A percentile compares a stretch with the other conserved stretches of the same genome.
phyloP scores from a whole-genome alignment of 2,888 invertebrate genomes.

The Limnephilus rhombicus region DNA sequence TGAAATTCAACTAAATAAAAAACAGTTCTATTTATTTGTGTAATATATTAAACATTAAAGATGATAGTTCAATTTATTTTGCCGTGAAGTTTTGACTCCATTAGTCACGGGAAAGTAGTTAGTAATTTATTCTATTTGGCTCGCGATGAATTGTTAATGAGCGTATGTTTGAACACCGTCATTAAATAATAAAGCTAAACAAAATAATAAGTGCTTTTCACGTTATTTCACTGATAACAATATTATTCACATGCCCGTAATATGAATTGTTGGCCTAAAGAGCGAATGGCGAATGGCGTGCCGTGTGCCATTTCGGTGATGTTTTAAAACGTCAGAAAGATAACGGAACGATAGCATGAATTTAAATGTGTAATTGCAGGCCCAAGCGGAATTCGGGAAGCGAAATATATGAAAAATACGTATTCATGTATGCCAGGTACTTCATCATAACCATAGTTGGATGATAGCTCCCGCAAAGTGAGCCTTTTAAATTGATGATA shows the following conservation, averaged over 20 bases:
- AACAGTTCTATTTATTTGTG: neutral
- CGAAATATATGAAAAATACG: slow-evolving; percentile 31
- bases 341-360: slow-evolving; percentile 63
- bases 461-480: slow-evolving; percentile 25
- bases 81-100: neutral
- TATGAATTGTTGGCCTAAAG: slow-evolving; percentile 32
- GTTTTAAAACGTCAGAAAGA: slow-evolving; percentile 63
- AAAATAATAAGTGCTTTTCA: neutral
- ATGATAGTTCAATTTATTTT: neutral
- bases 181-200: neutral
- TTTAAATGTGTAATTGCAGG: slow-evolving; percentile 65
- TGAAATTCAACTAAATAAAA: neutral
- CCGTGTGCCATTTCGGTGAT: slow-evolving; percentile 55
- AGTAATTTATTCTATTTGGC: neutral
- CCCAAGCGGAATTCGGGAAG: slow-evolving; percentile 29
- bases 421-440: slow-evolving; percentile 44
- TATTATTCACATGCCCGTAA: neutral
- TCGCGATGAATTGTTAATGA: neutral
- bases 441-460: slow-evolving; percentile 36
- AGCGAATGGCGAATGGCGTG: slow-evolving; percentile 45
- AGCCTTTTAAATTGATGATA: slow-evolving; percentile 43
- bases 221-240: neutral
- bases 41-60: neutral
- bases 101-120: neutral
- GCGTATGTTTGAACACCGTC: neutral